A percentile compares a stretch with the other conserved stretches of the same genome.
Evolutionary conservation across 2,888 invertebrate species (phyloP).

Genomic region (Aspidiotus destructor): DNA sequence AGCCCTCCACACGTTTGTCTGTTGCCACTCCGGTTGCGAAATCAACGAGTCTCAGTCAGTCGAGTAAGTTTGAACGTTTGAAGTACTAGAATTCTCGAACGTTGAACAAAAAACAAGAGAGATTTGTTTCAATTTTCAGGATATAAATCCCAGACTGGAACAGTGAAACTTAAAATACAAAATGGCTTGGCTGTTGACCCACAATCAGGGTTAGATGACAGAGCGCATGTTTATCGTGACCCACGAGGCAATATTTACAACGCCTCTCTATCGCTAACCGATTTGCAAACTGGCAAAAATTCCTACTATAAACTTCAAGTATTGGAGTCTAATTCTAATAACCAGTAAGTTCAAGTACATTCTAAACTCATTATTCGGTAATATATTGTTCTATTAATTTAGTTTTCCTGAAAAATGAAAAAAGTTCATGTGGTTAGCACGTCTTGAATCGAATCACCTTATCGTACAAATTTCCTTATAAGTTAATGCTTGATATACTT

Average conservation of each 20-base stretch:
- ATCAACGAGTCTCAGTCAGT: conserved; percentile 35
- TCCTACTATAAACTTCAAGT: conserved; percentile 92
- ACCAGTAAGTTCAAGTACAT: conserved; percentile 44
- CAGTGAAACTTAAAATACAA: conserved; percentile 60
- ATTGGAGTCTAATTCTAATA: conserved; percentile 59
- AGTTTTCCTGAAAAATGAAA: background rate
- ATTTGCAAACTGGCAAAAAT: conserved; percentile 77
- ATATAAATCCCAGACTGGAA: background rate
- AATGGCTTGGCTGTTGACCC: conserved; percentile 89
- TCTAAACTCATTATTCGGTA: background rate
- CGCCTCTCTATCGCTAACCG: conserved; percentile 73
- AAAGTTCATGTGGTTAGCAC: no score
- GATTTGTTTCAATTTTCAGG: background rate
- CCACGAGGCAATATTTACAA: conserved; percentile 55
- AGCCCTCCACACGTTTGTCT: conserved; percentile 18
- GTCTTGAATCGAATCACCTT: no score
- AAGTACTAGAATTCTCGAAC: no score
- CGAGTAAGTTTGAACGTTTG: background rate
- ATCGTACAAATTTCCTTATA: no score
- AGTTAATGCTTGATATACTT: background rate
- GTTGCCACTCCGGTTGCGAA: conserved; percentile 35
- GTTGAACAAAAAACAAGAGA: no score
- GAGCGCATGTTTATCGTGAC: conserved; percentile 65
- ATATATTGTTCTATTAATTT: background rate
- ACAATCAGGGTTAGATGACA: conserved; percentile 66